Conservation (phyloP, 2,888 invertebrate genomes). For the Macrosoma leucophasiata region DNA sequence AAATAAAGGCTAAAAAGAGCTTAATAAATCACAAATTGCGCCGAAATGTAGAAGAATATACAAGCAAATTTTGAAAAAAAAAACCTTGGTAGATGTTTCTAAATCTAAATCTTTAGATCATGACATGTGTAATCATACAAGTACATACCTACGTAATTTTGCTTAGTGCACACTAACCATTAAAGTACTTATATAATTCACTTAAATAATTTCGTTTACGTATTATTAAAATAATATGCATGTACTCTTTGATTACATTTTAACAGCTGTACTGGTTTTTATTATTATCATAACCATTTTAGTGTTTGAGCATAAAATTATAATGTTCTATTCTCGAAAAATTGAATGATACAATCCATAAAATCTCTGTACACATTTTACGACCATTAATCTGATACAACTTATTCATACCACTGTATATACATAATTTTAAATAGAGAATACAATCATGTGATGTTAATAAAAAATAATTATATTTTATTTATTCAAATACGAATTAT, state of each 20-base stretch:
- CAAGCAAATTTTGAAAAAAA: too few species aligned
- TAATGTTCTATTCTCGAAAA: slow-evolving; percentile 34
- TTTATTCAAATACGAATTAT: neutral
- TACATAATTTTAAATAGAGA: too few species aligned
- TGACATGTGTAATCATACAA: slow-evolving; percentile 29
- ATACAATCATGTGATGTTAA: slow-evolving; percentile 5
- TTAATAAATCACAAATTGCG: too few species aligned
- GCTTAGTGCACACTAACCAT: slow-evolving; percentile 62
- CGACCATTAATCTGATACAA: slow-evolving; percentile 3
- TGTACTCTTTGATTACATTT: slow-evolving; percentile 36
- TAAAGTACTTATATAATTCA: slow-evolving; percentile 76
- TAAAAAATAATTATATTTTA: neutral
- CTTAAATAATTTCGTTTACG: slow-evolving; percentile 67
- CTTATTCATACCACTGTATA: too few species aligned
- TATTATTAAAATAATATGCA: slow-evolving; percentile 38
- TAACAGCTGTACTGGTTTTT: slow-evolving; percentile 28
- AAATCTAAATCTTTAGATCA: neutral
- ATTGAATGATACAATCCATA: slow-evolving; percentile 30
- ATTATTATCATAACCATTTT: slow-evolving; percentile 27
- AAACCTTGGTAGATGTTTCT: neutral
- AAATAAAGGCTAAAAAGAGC: too few species aligned
- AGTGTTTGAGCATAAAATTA: slow-evolving; percentile 50
- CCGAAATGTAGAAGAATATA: too few species aligned
- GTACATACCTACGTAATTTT: slow-evolving; percentile 31
- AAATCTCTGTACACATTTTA: slow-evolving; percentile 42